Evolutionary conservation across 2,888 invertebrate genomes (phyloP), one percentile per base, ranked within the genome.

Genomic region (Epinotia nisella): DNA sequence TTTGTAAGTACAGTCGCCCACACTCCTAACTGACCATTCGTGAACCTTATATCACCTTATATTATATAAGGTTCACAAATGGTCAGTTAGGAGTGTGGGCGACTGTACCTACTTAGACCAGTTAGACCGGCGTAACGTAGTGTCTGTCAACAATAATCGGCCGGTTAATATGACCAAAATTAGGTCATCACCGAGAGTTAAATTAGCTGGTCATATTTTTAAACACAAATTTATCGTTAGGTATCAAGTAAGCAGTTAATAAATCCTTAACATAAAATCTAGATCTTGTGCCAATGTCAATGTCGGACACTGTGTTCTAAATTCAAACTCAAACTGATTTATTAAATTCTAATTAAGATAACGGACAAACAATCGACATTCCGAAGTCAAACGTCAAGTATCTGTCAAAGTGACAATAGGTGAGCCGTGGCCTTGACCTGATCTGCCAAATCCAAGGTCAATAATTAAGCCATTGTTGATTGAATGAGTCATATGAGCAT

Each of bases 351-450:
- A 58, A 73, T 73, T 64, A 64, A 73, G 73, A 73, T 73, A 73
- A 72, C 41, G 17, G 58, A 41, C 68, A 59, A 64, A 72, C 68
- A 73, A 73, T 64, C 75, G 55, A 66, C 76, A 78, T 77, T 75
- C 77, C 75, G 21, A 74, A 76, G 67, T 75, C 73, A 72, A 75
- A 80, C 74, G 71, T 78, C 77, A 76, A 76, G 75, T 69, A 83
- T 80, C 87, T 90, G 89, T 88, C 90, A 88, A 83, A 86, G 76
- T 83, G 83, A 89, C 87, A 89, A 84, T 83, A 79, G 80, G 72
- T 76, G 79, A 83, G 82, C 80, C 81, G 75, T 71, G 82, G 75
- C 90, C 88, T 86, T 89, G 88, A 89, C 90, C 84, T 51, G 75
- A 74, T 75, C 76, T 79, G 78, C 78, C 78, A 78, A 75, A 76